phyloP scores from a whole-genome alignment of 2,113 vertebrate genomes.

The Asarcornis scutulata region DNA sequence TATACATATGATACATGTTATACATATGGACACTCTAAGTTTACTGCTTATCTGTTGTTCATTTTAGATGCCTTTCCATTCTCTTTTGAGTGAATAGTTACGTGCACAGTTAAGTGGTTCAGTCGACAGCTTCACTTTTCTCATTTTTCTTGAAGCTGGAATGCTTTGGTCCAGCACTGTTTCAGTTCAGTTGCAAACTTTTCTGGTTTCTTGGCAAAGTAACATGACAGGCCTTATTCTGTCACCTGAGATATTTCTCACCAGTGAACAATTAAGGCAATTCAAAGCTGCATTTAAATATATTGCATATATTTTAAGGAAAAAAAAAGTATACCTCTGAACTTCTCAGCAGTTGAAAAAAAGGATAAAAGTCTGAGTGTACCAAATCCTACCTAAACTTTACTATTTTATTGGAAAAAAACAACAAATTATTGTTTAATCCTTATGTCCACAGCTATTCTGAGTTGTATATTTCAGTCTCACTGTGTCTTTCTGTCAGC shows the following conservation, averaged over 20 bases:
- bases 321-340: background rate
- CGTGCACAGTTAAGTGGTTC: background rate
- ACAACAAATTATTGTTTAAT: background rate
- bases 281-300: background rate
- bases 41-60: background rate
- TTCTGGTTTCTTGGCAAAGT: conserved; percentile 4
- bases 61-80: background rate
- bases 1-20: background rate
- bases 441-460: background rate
- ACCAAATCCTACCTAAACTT: background rate
- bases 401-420: background rate
- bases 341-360: background rate
- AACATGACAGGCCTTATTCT: conserved; percentile 23
- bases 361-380: background rate
- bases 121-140: background rate
- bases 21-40: background rate
- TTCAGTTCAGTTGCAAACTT: background rate
- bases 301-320: background rate
- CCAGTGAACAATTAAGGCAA: conserved; percentile 7
- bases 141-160: background rate
- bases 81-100: background rate
- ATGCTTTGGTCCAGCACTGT: background rate
- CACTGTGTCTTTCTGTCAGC: background rate
- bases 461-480: background rate
- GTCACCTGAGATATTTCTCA: conserved; percentile 30